Conservation (phyloP, 2,888 invertebrate species). For the Serripes groenlandicus region DNA sequence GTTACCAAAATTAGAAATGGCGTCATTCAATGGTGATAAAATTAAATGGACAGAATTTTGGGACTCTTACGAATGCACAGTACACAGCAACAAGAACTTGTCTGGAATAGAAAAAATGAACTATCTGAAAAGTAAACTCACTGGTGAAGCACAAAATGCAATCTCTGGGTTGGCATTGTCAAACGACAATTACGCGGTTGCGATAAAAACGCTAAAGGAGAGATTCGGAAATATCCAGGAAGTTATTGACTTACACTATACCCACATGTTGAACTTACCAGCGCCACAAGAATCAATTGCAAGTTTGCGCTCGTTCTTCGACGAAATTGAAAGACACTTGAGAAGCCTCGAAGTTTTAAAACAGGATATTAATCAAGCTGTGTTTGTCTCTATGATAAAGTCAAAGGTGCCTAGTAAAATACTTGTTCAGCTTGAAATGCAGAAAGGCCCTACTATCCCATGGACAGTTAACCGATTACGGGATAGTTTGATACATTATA, state of each 20-base stretch:
- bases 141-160: slow-evolving; percentile 30
- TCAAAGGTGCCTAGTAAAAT: slow-evolving; percentile 28
- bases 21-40: slow-evolving; percentile 27
- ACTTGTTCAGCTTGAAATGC: slow-evolving; percentile 21
- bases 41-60: slow-evolving; percentile 37
- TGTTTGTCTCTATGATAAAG: slow-evolving; percentile 33
- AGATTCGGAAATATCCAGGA: slow-evolving; percentile 43
- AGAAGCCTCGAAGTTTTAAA: slow-evolving; percentile 4
- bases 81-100: slow-evolving; percentile 32
- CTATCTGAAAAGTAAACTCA: slow-evolving; percentile 38
- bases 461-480: slow-evolving; percentile 8
- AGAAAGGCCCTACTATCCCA: background rate
- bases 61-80: slow-evolving; percentile 36
- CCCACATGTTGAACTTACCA: slow-evolving; percentile 2
- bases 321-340: slow-evolving; percentile 10
- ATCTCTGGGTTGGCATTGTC: slow-evolving; percentile 41
- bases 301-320: slow-evolving; percentile 13
- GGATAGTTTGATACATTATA: background rate
- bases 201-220: slow-evolving; percentile 27
- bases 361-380: background rate
- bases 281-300: slow-evolving; percentile 10
- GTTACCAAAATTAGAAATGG: slow-evolving; percentile 35
- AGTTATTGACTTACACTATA: slow-evolving; percentile 41
- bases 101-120: slow-evolving; percentile 34
- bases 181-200: slow-evolving; percentile 44